Percentiles rank a stretch among this genome's conserved stretches.
phyloP scores from a whole-genome alignment of 2,888 invertebrate species.

The Mactromeris polynyma region DNA sequence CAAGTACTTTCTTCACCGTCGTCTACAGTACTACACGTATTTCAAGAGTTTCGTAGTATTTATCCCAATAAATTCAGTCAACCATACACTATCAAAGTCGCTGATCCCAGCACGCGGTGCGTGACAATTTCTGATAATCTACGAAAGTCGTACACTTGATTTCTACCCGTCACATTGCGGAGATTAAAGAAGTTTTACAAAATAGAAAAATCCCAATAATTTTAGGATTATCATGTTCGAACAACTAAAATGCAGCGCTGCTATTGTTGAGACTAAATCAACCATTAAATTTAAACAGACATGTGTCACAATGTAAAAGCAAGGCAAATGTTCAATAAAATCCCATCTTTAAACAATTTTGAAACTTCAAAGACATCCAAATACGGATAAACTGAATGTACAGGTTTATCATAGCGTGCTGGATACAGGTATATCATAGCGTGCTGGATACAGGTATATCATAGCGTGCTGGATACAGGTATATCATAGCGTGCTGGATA shows the following conservation, averaged over 20 bases:
- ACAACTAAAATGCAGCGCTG: background rate
- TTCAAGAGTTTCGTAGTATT: conserved; percentile 34
- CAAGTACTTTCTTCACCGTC: conserved; percentile 7
- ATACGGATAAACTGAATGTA: background rate
- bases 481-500: no score
- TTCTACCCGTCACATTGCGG: background rate
- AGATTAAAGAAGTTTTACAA: background rate
- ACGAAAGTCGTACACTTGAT: conserved; percentile 21
- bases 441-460: no score
- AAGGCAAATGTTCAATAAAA: conserved; percentile 23
- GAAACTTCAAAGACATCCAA: conserved; percentile 29
- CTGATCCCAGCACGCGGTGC: conserved; percentile 7
- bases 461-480: no score
- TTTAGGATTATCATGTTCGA: conserved; percentile 33
- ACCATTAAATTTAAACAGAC: conserved; percentile 23
- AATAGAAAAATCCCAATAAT: conserved; percentile 35
- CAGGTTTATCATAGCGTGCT: background rate
- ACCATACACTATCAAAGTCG: background rate
- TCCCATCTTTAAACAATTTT: conserved; percentile 21
- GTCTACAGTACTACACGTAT: conserved; percentile 33
- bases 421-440: background rate
- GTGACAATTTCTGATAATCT: conserved; percentile 18
- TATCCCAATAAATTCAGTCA: conserved; percentile 34
- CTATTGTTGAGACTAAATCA: conserved; percentile 1
- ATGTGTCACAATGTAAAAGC: conserved; percentile 34